These are phyloP conservation scores for Planococcus citri DNA, from an alignment of 1,140 invertebrate species.

Conservation along the genomic window DNA sequence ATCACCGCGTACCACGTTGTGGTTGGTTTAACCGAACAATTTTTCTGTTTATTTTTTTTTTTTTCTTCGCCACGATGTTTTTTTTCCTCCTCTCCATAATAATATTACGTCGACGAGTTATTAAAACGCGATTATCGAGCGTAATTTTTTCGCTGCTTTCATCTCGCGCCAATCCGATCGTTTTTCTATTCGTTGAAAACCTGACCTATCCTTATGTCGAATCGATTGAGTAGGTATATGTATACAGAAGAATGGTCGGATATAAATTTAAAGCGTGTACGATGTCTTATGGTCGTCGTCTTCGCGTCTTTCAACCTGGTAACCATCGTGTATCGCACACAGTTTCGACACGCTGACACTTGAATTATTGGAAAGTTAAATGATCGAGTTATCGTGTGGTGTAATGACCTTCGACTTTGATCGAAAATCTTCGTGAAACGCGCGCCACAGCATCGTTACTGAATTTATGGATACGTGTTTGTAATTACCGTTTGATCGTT, in stretches of 20 bases:
- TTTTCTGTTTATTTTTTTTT: no score
- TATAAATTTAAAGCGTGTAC: neutral
- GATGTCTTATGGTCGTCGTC: no score
- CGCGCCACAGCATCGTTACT: neutral
- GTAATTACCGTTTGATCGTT: constrained; percentile 2
- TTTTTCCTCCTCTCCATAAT: no score
- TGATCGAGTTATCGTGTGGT: constrained; percentile 1
- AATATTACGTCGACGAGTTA: no score
- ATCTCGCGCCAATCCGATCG: no score
- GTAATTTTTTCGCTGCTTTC: no score
- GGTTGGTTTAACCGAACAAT: neutral
- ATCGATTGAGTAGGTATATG: neutral
- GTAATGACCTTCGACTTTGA: constrained; percentile 6
- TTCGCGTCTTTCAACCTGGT: no score
- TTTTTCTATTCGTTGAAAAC: no score
- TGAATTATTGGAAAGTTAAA: constrained; percentile 3
- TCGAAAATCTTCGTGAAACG: constrained; percentile 1
- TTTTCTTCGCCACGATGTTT: no score
- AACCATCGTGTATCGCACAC: neutral
- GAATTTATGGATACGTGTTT: neutral
- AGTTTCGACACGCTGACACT: constrained; percentile 1
- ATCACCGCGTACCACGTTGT: neutral
- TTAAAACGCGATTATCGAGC: no score
- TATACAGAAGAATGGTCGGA: neutral
- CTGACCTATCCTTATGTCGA: neutral